Evolutionary conservation across 1,140 invertebrate species (phyloP), one percentile per base, ranked within the genome.

Genomic region (Choristoneura fumiferana): DNA sequence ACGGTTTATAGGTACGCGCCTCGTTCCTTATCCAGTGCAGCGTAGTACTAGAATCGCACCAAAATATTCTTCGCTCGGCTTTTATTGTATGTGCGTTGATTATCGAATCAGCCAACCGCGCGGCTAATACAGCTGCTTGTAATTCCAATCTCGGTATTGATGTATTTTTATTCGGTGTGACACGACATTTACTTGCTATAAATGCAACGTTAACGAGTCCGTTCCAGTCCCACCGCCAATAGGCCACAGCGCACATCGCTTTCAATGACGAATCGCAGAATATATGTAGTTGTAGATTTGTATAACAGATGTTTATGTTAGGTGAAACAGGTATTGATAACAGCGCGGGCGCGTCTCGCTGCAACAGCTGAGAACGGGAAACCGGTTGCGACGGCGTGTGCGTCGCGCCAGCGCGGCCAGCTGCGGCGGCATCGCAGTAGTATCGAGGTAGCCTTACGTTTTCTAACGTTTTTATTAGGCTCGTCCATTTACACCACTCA

Each of bases 161-260:
- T n/a, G 61, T 37, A 0, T 39, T 54, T 54, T 65, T 71, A 12
- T 67, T 33, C 0, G 62, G 60, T 8, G 55, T 14, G 4, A 73
- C 72, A 13, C 61, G 63, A 34, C 58, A 63, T 62, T 62, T 73
- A 22, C 62, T 69, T 0, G 55, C 49, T 33, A 72, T 54, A 38
- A 66, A 63, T 4, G 60, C 14, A 8, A 60, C 45, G 0, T n/a
- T n/a, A 13, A 60, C 61, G 6, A 12, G 17, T 9, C 57, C 39
- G 17, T 40, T 49, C 29, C 62, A 38, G 6, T 45, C 18, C 57
- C 57, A 62, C 15, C 62, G 62, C 66, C 66, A 62, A 38, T 72
- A 81, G 0, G 74, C 78, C n/a, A n/a, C n/a, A n/a, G n/a, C n/a
- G n/a, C n/a, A n/a, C n/a, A n/a, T n/a, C n/a, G n/a, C n/a, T n/a